Conservation (phyloP, 1,140 invertebrate species). For the Pinna nobilis region DNA sequence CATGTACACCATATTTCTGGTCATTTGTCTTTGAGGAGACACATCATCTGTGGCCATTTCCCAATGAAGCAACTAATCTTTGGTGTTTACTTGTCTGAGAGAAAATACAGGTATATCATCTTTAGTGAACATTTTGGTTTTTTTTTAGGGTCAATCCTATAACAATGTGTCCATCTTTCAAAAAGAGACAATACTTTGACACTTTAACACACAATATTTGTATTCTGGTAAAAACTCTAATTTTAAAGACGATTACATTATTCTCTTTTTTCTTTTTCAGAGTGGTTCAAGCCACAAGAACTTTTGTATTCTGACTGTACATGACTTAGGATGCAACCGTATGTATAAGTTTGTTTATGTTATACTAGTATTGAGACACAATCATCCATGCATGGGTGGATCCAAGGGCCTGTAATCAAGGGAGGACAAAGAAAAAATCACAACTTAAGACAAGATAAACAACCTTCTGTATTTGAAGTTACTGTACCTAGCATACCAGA, state of each 20-base stretch:
- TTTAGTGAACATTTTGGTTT: not conserved
- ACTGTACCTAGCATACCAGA: no score
- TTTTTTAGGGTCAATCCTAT: not conserved
- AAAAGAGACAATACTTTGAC: not conserved
- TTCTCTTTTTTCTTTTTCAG: conserved; percentile 74
- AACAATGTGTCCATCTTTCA: not conserved
- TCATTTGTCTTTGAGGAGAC: no score
- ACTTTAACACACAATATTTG: no score
- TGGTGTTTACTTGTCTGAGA: no score
- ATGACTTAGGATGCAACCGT: conserved; percentile 93
- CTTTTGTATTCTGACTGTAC: conserved; percentile 90
- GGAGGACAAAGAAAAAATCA: not conserved
- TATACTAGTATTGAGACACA: not conserved
- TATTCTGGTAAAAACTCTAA: not conserved
- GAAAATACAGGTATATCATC: no score
- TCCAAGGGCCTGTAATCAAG: not conserved
- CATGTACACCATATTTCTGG: no score
- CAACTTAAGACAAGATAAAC: not conserved
- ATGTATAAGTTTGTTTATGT: conserved; percentile 75
- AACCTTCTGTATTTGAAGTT: no score
- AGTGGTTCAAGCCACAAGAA: conserved; percentile 86
- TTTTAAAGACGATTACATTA: not conserved
- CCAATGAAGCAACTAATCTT: no score
- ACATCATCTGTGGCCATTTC: no score
- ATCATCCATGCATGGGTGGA: not conserved